phyloP scores from a whole-genome alignment of 2,888 invertebrate species.

The Leptinotarsa juncta region DNA sequence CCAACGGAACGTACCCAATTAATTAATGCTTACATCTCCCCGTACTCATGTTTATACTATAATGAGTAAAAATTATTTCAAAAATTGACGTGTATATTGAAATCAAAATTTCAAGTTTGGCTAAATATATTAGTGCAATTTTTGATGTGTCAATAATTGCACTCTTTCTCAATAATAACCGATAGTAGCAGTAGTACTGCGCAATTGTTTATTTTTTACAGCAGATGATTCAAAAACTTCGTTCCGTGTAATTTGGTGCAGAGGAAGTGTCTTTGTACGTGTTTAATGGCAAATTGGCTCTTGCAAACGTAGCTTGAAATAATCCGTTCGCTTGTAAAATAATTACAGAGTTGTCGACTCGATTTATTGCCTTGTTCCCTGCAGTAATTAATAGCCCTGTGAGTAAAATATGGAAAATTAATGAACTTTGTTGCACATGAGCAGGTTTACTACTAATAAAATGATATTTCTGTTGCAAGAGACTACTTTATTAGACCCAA shows the following conservation, averaged over 20 bases:
- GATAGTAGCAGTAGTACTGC: background rate
- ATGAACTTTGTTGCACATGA: conserved; percentile 25
- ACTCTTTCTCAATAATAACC: no score
- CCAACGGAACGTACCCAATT: no score
- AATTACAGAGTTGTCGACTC: conserved; percentile 16
- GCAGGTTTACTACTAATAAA: conserved; percentile 1
- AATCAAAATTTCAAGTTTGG: no score
- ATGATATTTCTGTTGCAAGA: background rate
- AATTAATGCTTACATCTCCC: no score
- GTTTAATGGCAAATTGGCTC: conserved; percentile 28
- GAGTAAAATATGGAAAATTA: conserved; percentile 13
- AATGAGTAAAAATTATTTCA: no score
- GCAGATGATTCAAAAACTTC: conserved; percentile 11
- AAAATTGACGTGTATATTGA: no score
- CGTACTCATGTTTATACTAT: no score
- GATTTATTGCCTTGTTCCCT: conserved; percentile 14
- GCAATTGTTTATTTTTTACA: background rate
- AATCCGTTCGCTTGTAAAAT: conserved; percentile 23
- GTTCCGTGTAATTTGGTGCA: conserved; percentile 17
- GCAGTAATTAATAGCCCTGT: conserved; percentile 13
- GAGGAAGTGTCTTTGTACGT: conserved; percentile 25
- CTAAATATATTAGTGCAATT: no score
- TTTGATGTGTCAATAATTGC: no score
- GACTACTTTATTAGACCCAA: background rate
- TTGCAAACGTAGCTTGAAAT: conserved; percentile 24